Evolutionary conservation across 1,140 invertebrate genomes (phyloP), one percentile per base, ranked within the genome.

Genomic region (Drosophila kohkoa): DNA sequence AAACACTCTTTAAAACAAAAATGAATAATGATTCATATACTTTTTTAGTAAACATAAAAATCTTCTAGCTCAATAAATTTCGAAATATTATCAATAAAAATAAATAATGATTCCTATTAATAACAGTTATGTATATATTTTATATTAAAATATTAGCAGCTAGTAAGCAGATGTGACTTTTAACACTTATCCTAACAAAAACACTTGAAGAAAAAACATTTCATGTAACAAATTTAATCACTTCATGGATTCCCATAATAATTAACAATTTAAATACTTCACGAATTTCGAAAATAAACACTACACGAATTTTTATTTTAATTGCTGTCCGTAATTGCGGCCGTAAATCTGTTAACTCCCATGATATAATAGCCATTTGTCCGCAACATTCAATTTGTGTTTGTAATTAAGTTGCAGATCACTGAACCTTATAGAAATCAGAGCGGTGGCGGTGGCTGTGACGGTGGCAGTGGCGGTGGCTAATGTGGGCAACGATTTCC

Each of bases 401-500:
- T 32, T 15, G 28, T 35, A 32, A 54, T 54, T 54, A 54, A 54
- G 28, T 15, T 51, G 20, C 20, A 20, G 62, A 64, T 64, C 76
- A 78, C 13, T 78, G 75, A 78, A 72, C 76, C 54, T 54, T 4
- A 51, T 43, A 78, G 57, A 65, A 30, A 63, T 38, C 62, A 57
- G 57, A 46, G 35, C 63, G 54, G 66, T n/a, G 54, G 43, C n/a
- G n/a, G 20, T 62, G 28, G 75, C 76, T 75, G 20, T 62, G 28
- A n/a, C n/a, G n/a, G 43, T 15, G 48, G 55, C 51, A 0, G 16
- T 20, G 20, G 3, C 20, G 20, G 20, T 62, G 28, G 75, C 76
- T 75, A 64, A 80, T 70, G 63, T 75, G 55, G 45, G 32, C 55
- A 68, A 43, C 64, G 77, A 77, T 79, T 75, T 75, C 55, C 70